Evolutionary conservation across 2,113 vertebrate genomes (phyloP), one percentile per base, ranked within the genome.

Genomic region (Azemiops feae): DNA sequence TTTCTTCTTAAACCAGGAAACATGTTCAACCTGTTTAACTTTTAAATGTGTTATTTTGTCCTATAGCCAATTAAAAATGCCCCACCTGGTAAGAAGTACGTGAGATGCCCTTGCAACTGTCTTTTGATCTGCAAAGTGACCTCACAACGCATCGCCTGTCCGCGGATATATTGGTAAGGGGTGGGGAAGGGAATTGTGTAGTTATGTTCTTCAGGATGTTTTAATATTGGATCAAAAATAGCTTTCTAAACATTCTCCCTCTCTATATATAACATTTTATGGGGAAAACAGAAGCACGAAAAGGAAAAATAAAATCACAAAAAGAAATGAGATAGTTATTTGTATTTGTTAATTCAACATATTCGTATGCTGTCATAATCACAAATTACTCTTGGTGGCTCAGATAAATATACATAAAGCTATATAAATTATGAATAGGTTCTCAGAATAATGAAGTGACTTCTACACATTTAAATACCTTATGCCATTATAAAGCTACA

Each of bases 41-140:
- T 88, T 50, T 45, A n/a, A 5, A 1, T 8, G 74, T 14, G n/a
- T 64, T 23, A 90, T 85, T 95, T 91, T 90, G 95, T 85, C 97
- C 95, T 95, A 39, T 97, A 99, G 98, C 99, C 98, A 92, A 99
- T 99, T 96, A 99, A 99, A 97, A 99, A 99, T 92, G 98, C 98
- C 92, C 99, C 98, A 4, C 98, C 98, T 54, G 98, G 99, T 93
- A 99, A 99, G 97, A 99, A 99, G 96, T 99, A 99, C 74, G 98
- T 99, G 18, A 98, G 98, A 92, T 99, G 98, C 93, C 98, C 98
- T 86, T 99, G 98, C 96, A 99, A 99, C 97, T 99, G 98, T 95
- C 98, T 99, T 92, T 98, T 99, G 96, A 99, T 99, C 97, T 99
- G 98, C 97, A 99, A 99, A 97, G 98, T 99, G 96, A 98, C 98